phyloP scores from a whole-genome alignment of 2,113 vertebrate species.

The Ahaetulla prasina region DNA sequence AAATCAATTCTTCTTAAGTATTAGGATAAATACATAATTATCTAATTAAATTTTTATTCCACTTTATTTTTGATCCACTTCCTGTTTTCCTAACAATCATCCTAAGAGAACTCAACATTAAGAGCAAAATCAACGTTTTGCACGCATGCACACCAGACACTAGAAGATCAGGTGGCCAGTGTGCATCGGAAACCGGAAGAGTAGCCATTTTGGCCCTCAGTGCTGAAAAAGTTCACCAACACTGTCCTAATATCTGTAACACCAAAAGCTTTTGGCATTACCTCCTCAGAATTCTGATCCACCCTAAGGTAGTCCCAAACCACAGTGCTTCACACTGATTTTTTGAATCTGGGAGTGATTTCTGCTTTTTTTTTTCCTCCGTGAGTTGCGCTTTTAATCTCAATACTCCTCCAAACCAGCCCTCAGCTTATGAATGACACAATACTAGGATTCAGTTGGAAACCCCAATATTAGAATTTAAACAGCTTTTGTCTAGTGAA shows the following conservation, averaged over 20 bases:
- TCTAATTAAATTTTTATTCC: not conserved
- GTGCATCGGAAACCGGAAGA: no score
- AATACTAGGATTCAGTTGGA: not conserved
- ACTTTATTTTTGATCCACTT: not conserved
- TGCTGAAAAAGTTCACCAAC: no score
- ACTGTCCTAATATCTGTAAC: not conserved
- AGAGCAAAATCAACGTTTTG: not conserved
- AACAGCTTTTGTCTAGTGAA: not conserved
- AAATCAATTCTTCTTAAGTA: not conserved
- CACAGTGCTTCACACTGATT: not conserved
- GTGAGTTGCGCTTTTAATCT: not conserved
- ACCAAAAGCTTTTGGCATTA: not conserved
- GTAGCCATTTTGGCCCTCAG: no score
- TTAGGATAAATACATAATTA: not conserved
- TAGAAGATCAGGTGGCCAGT: no score
- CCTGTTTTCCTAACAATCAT: not conserved
- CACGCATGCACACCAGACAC: no score
- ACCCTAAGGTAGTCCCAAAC: not conserved
- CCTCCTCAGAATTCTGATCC: not conserved
- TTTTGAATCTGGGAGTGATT: not conserved
- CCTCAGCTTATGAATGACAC: not conserved
- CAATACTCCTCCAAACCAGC: not conserved
- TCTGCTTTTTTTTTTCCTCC: not conserved
- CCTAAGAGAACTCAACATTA: not conserved
- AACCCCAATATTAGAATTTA: not conserved